These are phyloP conservation scores for Syngnathus floridae DNA, from an alignment of 2,113 vertebrate species.

Conservation along the genomic window DNA sequence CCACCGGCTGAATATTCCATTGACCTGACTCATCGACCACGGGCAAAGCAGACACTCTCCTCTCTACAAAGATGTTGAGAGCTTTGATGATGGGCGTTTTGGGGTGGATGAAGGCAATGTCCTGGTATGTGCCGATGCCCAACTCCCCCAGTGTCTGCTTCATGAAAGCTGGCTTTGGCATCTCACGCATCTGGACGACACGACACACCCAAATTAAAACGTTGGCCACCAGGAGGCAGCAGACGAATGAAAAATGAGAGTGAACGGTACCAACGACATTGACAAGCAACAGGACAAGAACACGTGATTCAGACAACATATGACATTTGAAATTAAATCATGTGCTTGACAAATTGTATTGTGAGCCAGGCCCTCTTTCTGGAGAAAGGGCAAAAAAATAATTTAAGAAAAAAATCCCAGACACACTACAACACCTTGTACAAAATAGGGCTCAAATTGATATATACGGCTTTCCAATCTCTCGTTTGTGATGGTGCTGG, in stretches of 20 bases:
- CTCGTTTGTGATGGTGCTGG: constrained; percentile 15
- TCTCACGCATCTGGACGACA: constrained; percentile 84
- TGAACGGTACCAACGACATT: neutral
- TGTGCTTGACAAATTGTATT: neutral
- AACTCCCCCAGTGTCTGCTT: constrained; percentile 89
- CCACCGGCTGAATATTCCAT: neutral
- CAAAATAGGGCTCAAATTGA: neutral
- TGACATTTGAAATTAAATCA: neutral
- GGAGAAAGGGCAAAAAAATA: too few species aligned
- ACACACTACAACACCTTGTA: neutral
- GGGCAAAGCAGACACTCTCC: constrained; percentile 90
- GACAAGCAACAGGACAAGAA: neutral
- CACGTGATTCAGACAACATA: neutral
- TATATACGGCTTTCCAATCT: neutral
- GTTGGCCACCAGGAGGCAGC: constrained; percentile 46
- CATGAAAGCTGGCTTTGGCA: constrained; percentile 99
- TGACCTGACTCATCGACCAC: constrained; percentile 91
- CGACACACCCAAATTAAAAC: neutral
- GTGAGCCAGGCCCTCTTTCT: too few species aligned
- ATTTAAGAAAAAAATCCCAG: neutral
- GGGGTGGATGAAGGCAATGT: constrained; percentile 95
- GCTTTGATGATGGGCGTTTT: constrained; percentile 98
- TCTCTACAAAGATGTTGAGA: constrained; percentile 93
- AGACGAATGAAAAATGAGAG: constrained; percentile 16
- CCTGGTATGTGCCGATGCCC: constrained; percentile 90